phyloP scores from a whole-genome alignment of 2,888 invertebrate genomes.

The Folsomia candida region DNA sequence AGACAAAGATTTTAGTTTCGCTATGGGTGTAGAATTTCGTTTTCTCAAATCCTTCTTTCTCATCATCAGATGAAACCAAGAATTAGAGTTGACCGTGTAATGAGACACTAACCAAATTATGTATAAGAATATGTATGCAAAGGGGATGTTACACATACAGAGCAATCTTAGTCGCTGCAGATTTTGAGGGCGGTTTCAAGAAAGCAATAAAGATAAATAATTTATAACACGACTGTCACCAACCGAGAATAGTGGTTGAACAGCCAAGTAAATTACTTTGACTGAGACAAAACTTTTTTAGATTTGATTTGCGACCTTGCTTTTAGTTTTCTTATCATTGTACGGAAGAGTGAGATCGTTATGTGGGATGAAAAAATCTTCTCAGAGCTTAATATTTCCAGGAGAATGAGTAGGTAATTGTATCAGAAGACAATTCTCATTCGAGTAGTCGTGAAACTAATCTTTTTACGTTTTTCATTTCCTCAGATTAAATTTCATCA shows the following conservation, averaged over 20 bases:
- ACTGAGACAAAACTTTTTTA: slow-evolving; percentile 26
- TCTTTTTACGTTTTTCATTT: not conserved
- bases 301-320: slow-evolving; percentile 41
- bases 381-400: not conserved
- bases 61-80: not conserved
- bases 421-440: not conserved
- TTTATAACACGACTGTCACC: slow-evolving; percentile 41
- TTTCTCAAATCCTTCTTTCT: no score
- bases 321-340: not conserved
- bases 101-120: slow-evolving; percentile 11
- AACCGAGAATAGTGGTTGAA: slow-evolving; percentile 5
- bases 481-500: not conserved
- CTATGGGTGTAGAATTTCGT: no score
- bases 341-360: not conserved
- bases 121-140: not conserved
- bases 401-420: not conserved
- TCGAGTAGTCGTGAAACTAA: not conserved
- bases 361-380: not conserved
- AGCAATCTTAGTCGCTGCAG: no score
- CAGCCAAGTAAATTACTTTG: not conserved
- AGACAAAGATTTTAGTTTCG: no score
- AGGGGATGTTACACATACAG: no score
- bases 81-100: slow-evolving; percentile 9
- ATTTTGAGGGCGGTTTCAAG: slow-evolving; percentile 36
- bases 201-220: slow-evolving; percentile 44